Evolutionary conservation across 2,888 invertebrate genomes (phyloP).

Genomic region (Pseudococcus longispinus): DNA sequence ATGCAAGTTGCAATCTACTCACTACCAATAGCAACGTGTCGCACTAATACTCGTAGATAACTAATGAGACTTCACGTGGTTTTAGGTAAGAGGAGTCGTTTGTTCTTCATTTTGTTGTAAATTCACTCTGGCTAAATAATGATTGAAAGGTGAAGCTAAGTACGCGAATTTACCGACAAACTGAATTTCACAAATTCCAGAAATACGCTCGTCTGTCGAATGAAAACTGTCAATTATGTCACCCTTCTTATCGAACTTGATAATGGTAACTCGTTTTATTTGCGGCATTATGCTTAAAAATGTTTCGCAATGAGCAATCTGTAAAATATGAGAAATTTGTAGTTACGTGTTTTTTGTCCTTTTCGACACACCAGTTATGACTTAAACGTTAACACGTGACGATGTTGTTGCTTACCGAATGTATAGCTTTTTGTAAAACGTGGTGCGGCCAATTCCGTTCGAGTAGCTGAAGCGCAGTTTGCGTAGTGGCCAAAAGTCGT

Average conservation of each 20-base stretch:
- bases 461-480: slow-evolving; percentile 49
- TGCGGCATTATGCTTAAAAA: slow-evolving; percentile 61
- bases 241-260: slow-evolving; percentile 76
- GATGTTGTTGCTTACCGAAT: slow-evolving; percentile 49
- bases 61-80: not conserved
- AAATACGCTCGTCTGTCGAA: slow-evolving; percentile 68
- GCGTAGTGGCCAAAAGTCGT: slow-evolving; percentile 51
- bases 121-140: slow-evolving; percentile 70
- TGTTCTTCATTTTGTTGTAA: not conserved
- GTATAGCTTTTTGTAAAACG: slow-evolving; percentile 58
- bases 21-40: no score
- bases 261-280: slow-evolving; percentile 67
- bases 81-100: not conserved
- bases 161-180: slow-evolving; percentile 72
- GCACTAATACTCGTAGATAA: no score
- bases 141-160: slow-evolving; percentile 74
- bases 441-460: slow-evolving; percentile 56
- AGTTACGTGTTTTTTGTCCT: no score
- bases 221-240: slow-evolving; percentile 68
- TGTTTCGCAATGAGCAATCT: slow-evolving; percentile 73
- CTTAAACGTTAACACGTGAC: no score
- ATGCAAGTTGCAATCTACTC: no score
- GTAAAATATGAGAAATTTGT: slow-evolving; percentile 60
- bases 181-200: slow-evolving; percentile 71
- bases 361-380: not conserved